A percentile compares a stretch with the other conserved stretches of the same genome.
These are phyloP conservation scores for Gallinago solitaria DNA, from an alignment of 2,797 vertebrate genomes.

Conservation along the genomic window DNA sequence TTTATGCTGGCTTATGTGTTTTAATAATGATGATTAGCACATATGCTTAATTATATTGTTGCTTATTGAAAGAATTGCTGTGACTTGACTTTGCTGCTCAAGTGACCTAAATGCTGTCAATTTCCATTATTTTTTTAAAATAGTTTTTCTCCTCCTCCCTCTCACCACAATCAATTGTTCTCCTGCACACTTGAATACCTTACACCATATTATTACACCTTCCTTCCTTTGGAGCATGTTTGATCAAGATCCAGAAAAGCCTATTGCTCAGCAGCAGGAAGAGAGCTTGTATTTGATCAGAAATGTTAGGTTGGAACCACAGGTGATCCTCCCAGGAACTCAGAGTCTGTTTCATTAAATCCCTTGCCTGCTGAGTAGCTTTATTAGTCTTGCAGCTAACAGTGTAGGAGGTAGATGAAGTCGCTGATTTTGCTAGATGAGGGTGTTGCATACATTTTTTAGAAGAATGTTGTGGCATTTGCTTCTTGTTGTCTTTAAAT, in stretches of 20 bases:
- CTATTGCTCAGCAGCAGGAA: constrained; percentile 37
- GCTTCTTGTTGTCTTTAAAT: constrained; percentile 38
- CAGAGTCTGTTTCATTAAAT: constrained; percentile 64
- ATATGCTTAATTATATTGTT: neutral
- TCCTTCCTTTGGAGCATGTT: neutral
- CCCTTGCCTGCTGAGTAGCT: constrained; percentile 47
- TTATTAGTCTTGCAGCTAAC: constrained; percentile 61
- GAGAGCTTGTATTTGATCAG: constrained; percentile 56
- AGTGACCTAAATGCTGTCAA: neutral
- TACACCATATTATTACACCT: neutral
- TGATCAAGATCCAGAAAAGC: constrained; percentile 32
- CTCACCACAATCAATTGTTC: neutral
- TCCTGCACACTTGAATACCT: constrained; percentile 10
- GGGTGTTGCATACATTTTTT: constrained; percentile 16
- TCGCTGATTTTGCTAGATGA: constrained; percentile 52
- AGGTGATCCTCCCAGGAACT: constrained; percentile 54
- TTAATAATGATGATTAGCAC: neutral
- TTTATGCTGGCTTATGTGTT: neutral
- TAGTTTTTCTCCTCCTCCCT: neutral
- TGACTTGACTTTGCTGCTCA: constrained; percentile 6
- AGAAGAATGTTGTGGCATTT: neutral
- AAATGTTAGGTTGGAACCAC: constrained; percentile 54
- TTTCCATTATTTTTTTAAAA: neutral
- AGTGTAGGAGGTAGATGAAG: constrained; percentile 31
- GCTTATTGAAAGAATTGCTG: neutral